Evolutionary conservation across 1,140 invertebrate genomes (phyloP).

Genomic region (Drepana arcuata): DNA sequence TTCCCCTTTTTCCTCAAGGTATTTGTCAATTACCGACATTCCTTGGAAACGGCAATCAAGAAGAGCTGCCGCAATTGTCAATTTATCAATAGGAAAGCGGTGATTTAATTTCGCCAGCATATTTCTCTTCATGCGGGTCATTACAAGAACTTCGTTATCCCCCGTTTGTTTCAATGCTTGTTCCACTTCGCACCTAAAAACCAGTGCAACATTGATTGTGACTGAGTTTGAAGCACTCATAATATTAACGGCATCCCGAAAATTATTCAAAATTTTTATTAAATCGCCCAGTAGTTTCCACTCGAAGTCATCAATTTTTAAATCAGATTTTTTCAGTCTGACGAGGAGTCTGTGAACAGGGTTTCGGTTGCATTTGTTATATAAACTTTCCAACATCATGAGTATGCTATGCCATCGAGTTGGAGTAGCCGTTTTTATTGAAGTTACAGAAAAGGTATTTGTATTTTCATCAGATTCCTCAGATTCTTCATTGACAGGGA

Average conservation of each 20-base stretch:
- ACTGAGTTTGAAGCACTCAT: constrained; percentile 1
- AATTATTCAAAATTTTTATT: constrained; percentile 2
- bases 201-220: constrained; percentile 3
- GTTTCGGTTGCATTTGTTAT: neutral
- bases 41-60: constrained; percentile 2
- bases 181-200: constrained; percentile 1
- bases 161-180: neutral
- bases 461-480: neutral
- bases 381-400: constrained; percentile 1
- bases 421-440: constrained; percentile 3
- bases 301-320: neutral
- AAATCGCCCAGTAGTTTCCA: neutral
- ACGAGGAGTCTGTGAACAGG: constrained; percentile 1
- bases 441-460: neutral
- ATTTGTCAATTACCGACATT: constrained; percentile 1
- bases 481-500: constrained; percentile 5
- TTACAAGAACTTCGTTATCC: constrained; percentile 1
- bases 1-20: neutral
- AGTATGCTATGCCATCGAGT: constrained; percentile 6
- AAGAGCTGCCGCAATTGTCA: constrained; percentile 1
- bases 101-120: neutral
- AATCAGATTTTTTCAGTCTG: neutral
- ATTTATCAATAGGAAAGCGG: neutral
- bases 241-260: constrained; percentile 2
- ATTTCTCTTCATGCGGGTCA: neutral